These are phyloP conservation scores for Argyrosomus japonicus DNA, from an alignment of 2,113 vertebrate genomes.

Conservation along the genomic window DNA sequence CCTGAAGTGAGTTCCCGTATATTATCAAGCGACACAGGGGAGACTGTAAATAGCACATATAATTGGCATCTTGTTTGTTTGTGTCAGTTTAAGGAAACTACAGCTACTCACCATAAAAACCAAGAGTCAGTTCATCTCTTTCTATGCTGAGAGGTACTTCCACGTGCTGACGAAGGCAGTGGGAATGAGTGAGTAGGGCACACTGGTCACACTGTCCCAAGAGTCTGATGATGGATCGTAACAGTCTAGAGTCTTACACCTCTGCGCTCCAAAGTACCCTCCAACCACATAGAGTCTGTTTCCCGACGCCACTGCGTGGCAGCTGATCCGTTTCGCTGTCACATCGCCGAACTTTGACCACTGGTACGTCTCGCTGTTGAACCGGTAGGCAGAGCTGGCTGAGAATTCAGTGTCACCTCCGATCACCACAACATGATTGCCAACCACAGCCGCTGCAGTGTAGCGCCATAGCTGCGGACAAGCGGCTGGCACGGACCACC, in stretches of 20 bases:
- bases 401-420: constrained; percentile 89
- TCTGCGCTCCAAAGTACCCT: constrained; percentile 88
- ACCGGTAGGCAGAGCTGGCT: constrained; percentile 88
- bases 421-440: constrained; percentile 87
- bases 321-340: constrained; percentile 87
- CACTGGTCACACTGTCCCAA: constrained; percentile 89
- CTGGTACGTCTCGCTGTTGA: constrained; percentile 90
- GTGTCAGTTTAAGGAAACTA: constrained; percentile 35
- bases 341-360: constrained; percentile 89
- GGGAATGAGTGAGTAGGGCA: constrained; percentile 89
- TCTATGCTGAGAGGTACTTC: constrained; percentile 88
- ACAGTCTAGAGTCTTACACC: constrained; percentile 89
- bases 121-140: constrained; percentile 11
- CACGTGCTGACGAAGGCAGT: constrained; percentile 91
- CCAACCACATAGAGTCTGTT: constrained; percentile 89
- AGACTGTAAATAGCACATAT: constrained; percentile 29
- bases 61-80: constrained; percentile 42
- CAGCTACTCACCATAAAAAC: constrained; percentile 76
- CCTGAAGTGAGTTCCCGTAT: background rate
- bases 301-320: constrained; percentile 88
- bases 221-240: constrained; percentile 88
- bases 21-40: constrained; percentile 4
- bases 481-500: constrained; percentile 85
- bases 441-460: constrained; percentile 87
- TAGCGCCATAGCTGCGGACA: constrained; percentile 90